A percentile compares a stretch with the other conserved stretches of the same genome.
Evolutionary conservation across 2,113 vertebrate species (phyloP).

Genomic region (Rhinoderma darwinii): DNA sequence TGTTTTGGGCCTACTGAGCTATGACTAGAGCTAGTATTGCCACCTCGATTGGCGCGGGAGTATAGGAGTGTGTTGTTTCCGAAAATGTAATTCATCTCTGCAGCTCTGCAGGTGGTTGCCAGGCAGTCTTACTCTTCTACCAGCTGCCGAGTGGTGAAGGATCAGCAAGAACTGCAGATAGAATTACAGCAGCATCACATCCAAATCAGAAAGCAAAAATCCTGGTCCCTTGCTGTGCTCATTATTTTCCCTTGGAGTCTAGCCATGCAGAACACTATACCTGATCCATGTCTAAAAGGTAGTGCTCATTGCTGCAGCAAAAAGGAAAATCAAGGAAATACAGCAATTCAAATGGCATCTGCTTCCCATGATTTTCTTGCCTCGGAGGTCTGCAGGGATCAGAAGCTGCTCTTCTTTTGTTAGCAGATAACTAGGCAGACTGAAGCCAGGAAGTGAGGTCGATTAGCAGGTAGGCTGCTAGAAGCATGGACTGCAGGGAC

Average conservation of each 20-base stretch:
- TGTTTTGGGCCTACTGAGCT: constrained; percentile 84
- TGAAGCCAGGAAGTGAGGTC: constrained; percentile 76
- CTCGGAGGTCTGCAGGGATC: constrained; percentile 65
- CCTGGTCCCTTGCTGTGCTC: constrained; percentile 67
- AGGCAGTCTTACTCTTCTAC: constrained; percentile 80
- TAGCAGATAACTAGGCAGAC: constrained; percentile 72
- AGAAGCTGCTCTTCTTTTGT: constrained; percentile 70
- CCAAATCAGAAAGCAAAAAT: constrained; percentile 73
- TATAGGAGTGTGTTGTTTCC: constrained; percentile 95
- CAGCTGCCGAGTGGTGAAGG: constrained; percentile 80
- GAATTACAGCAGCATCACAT: constrained; percentile 83
- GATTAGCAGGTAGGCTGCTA: constrained; percentile 76
- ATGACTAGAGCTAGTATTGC: constrained; percentile 83
- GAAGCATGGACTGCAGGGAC: constrained; percentile 73
- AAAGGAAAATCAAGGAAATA: constrained; percentile 37
- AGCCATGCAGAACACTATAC: constrained; percentile 66
- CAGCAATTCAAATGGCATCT: constrained; percentile 64
- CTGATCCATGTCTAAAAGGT: constrained; percentile 66
- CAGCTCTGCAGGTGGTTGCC: constrained; percentile 82
- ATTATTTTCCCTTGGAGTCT: constrained; percentile 65
- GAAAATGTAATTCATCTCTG: constrained; percentile 98
- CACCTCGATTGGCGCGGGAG: constrained; percentile 84
- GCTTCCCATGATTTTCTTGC: constrained; percentile 67
- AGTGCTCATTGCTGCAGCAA: constrained; percentile 65
- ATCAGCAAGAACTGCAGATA: constrained; percentile 78